Evolutionary conservation across 35 echinoderm and acorn worm species (phyloP), one percentile per base, ranked within the genome.

Genomic region (Holothuria glaberrima): DNA sequence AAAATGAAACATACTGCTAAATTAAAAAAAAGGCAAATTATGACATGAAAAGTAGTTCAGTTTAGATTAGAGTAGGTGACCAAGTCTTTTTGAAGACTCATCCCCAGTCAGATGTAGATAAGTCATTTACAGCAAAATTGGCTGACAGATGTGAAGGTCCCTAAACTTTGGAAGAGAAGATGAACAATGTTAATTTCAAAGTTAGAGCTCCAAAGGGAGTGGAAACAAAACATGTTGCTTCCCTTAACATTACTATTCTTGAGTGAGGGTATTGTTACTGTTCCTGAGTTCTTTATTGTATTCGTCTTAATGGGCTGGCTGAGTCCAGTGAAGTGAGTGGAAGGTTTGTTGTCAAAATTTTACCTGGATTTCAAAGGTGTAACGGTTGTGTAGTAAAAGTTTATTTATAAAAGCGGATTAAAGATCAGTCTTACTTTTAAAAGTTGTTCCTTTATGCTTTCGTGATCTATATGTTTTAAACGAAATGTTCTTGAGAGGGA

Each of bases 31-130:
- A 46, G 74, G 22, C 74, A 45, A 78, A 69, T 27, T 69, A 68
- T 20, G n/a, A 32, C 19, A 84, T 28, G 26, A 84, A 84, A 84
- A 12, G 19, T n/a, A 30, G 6, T 16, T 36, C 22, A 25, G n/a
- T 33, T 13, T 5, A 29, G 6, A 18, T 84, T 14, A 59, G 24
- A 33, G 80, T 84, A 22, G 48, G 46, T 30, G 52, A 84, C 27
- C 80, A 61, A 59, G 80, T 84, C 27, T 28, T 61, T 32, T 59
- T 84, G 58, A 61, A 84, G 80, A 84, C 80, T 20, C 80, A 84
- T 26, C 58, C 80, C 50, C 56, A 30, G 29, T 84, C 80, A 20
- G 58, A 84, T 62, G 80, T 50, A 59, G 58, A 1, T 61, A 61
- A 84, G 80, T 59, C 48, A 25, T 84, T 84, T 30, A 21, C 22